A percentile compares a stretch with the other conserved stretches of the same genome.
Conservation (phyloP, 2,888 invertebrate genomes). For the Rambutsinella grinnellia region DNA sequence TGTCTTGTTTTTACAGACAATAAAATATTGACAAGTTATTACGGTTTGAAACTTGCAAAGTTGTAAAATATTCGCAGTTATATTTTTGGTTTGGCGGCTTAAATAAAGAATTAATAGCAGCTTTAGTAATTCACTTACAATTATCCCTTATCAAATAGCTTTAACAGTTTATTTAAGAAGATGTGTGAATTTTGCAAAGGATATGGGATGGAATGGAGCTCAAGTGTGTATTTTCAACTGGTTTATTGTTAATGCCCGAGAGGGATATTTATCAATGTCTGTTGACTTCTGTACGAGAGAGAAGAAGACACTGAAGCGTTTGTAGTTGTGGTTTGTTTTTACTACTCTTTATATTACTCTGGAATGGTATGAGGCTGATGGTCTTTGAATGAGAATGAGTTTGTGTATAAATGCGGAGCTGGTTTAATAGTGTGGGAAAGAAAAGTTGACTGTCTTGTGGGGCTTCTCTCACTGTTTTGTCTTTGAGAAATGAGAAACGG, state of each 20-base stretch:
- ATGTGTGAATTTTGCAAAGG: not conserved
- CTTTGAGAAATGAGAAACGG: slow-evolving; percentile 27
- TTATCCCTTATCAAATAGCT: no score
- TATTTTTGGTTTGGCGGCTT: no score
- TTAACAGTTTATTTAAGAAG: no score
- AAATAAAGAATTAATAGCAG: no score
- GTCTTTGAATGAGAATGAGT: no score
- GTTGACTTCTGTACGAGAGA: not conserved
- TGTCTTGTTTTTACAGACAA: no score
- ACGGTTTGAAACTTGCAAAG: no score
- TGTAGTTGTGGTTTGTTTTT: not conserved
- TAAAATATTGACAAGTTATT: slow-evolving; percentile 10
- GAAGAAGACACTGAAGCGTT: not conserved
- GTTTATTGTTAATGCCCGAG: slow-evolving; percentile 32
- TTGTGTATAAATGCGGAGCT: slow-evolving; percentile 1
- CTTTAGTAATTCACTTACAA: no score
- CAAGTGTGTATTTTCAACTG: slow-evolving; percentile 25
- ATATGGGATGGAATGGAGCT: not conserved
- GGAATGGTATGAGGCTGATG: slow-evolving; percentile 5
- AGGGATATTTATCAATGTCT: slow-evolving; percentile 41
- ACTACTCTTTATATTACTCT: no score
- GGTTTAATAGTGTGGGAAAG: slow-evolving; percentile 29
- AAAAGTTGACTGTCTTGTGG: slow-evolving; percentile 37
- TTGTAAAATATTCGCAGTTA: no score
- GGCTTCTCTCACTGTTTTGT: no score